Evolutionary conservation across 2,888 invertebrate genomes (phyloP).

Genomic region (Lamellibrachia columna): DNA sequence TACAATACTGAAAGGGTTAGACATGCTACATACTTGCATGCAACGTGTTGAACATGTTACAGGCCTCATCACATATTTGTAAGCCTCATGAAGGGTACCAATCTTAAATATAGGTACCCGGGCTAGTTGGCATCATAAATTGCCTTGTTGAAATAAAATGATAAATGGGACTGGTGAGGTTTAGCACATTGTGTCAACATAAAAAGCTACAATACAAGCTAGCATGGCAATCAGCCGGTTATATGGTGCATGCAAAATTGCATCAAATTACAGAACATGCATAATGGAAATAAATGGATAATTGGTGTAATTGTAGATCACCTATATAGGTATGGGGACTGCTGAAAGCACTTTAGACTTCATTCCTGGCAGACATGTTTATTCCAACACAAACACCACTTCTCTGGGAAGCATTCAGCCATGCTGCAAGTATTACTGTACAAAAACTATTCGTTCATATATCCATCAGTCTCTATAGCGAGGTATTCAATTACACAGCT

Average conservation of each 20-base stretch:
- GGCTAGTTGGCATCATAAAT: background rate
- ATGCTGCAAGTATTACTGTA: too few relatives aligned
- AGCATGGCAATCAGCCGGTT: background rate
- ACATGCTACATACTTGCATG: too few relatives aligned
- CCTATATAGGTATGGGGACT: background rate
- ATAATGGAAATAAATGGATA: background rate
- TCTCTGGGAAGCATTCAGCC: too few relatives aligned
- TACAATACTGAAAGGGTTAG: too few relatives aligned
- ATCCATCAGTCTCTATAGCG: too few relatives aligned
- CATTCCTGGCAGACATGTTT: too few relatives aligned
- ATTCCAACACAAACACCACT: too few relatives aligned
- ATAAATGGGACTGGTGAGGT: background rate
- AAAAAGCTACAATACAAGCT: background rate
- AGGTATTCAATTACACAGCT: too few relatives aligned
- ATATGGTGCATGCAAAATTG: background rate
- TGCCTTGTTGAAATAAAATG: background rate
- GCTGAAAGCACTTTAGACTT: background rate
- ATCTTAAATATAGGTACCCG: background rate
- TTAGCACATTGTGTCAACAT: background rate
- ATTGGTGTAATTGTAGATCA: background rate
- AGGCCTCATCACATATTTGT: too few relatives aligned
- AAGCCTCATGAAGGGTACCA: background rate
- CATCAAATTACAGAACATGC: background rate
- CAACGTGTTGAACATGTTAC: too few relatives aligned
- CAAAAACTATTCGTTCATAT: too few relatives aligned